Conservation (phyloP, 1,140 invertebrate species). For the Ruditapes philippinarum region DNA sequence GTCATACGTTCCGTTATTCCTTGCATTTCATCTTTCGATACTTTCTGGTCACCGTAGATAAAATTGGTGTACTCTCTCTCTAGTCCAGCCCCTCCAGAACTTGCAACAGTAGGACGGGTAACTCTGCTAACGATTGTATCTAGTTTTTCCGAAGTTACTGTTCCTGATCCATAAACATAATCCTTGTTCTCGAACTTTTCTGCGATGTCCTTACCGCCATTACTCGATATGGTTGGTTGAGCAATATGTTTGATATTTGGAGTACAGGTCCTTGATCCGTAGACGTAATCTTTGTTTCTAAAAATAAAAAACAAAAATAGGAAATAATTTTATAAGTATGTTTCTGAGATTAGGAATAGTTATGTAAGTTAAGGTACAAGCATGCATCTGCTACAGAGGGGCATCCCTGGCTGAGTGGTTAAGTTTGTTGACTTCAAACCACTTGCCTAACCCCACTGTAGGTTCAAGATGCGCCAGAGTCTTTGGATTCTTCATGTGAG, state of each 20-base stretch:
- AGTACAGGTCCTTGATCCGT: slow-evolving; percentile 71
- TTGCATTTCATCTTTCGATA: slow-evolving; percentile 71
- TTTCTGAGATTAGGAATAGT: too few relatives aligned
- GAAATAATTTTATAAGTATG: too few relatives aligned
- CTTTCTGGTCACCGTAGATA: slow-evolving; percentile 74
- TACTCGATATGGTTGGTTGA: slow-evolving; percentile 75
- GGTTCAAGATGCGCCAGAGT: too few relatives aligned
- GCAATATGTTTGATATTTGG: slow-evolving; percentile 70
- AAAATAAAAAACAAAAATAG: background rate
- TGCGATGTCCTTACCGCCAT: slow-evolving; percentile 72
- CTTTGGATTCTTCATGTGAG: too few relatives aligned
- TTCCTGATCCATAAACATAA: slow-evolving; percentile 74
- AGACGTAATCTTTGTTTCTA: slow-evolving; percentile 76
- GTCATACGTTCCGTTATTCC: slow-evolving; percentile 77
- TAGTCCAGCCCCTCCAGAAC: slow-evolving; percentile 73
- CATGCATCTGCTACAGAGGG: too few relatives aligned
- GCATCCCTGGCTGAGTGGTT: too few relatives aligned
- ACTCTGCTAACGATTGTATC: slow-evolving; percentile 73
- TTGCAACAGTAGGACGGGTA: slow-evolving; percentile 76
- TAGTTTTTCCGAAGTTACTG: slow-evolving; percentile 69
- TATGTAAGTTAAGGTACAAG: too few relatives aligned
- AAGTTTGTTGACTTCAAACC: too few relatives aligned
- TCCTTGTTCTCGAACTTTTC: slow-evolving; percentile 74
- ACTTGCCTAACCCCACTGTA: too few relatives aligned
- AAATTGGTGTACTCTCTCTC: slow-evolving; percentile 72